Evolutionary conservation across 1,140 invertebrate species (phyloP).

Genomic region (Oryctes rhinoceros): DNA sequence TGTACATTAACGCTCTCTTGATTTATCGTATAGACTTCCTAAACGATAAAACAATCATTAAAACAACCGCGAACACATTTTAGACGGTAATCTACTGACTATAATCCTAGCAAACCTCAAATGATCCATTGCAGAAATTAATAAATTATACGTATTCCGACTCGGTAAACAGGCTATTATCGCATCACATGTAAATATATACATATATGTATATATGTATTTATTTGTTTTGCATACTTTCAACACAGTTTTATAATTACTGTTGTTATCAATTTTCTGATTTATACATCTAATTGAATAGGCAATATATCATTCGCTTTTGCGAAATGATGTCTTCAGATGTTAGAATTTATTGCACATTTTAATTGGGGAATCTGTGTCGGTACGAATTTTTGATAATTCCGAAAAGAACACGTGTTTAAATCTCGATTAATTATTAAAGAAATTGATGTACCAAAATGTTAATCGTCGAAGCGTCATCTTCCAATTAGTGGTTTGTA

Average conservation of each 20-base stretch:
- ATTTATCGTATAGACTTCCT: background rate
- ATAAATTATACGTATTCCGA: constrained; percentile 24
- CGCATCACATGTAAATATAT: background rate
- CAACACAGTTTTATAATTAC: constrained; percentile 1
- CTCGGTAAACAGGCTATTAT: background rate
- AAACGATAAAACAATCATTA: constrained; percentile 26
- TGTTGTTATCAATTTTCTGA: background rate
- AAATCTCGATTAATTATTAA: background rate
- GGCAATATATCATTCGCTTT: background rate
- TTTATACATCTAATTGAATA: constrained; percentile 15
- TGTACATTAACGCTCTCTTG: background rate
- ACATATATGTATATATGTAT: background rate
- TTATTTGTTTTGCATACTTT: constrained; percentile 7
- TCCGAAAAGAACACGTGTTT: background rate
- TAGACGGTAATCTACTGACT: background rate
- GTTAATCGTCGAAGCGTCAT: no score
- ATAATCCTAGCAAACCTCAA: background rate
- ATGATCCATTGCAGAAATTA: constrained; percentile 30
- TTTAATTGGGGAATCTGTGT: background rate
- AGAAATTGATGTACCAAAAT: no score
- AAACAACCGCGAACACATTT: constrained; percentile 20
- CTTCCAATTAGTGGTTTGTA: no score
- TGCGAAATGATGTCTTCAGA: background rate
- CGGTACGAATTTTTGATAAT: background rate
- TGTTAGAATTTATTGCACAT: background rate